Evolutionary conservation across 2,797 vertebrate genomes (phyloP).

Genomic region (Microcaecilia unicolor): DNA sequence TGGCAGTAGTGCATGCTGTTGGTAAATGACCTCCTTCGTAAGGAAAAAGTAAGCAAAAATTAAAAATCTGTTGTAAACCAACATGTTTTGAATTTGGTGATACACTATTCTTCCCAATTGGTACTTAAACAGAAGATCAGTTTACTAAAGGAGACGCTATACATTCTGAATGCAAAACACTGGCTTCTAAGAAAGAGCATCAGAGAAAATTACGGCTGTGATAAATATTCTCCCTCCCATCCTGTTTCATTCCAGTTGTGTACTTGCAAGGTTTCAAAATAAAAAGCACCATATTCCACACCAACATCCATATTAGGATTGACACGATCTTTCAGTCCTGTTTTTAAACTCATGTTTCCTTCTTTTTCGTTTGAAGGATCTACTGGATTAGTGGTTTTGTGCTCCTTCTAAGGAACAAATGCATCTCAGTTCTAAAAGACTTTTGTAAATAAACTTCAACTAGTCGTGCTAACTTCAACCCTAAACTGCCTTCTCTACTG

Average conservation of each 20-base stretch:
- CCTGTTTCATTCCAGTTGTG: not conserved
- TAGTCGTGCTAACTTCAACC: not conserved
- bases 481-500: not conserved
- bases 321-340: not conserved
- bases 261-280: slow-evolving; percentile 14
- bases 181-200: no score
- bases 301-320: slow-evolving; percentile 6
- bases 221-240: not conserved
- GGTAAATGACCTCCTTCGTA: no score
- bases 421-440: not conserved
- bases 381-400: no score
- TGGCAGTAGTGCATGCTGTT: no score
- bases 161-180: no score
- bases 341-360: slow-evolving; percentile 7
- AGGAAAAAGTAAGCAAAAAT: not conserved
- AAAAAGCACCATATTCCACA: not conserved
- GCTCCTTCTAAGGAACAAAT: slow-evolving; percentile 9
- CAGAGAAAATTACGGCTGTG: no score
- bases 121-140: not conserved
- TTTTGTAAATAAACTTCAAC: no score
- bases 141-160: not conserved
- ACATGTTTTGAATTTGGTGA: slow-evolving; percentile 19
- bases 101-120: not conserved
- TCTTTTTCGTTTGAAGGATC: slow-evolving; percentile 4
- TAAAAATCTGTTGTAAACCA: slow-evolving; percentile 35